Percentiles rank a stretch among this genome's conserved stretches.
Conservation (phyloP, 2,888 invertebrate species). For the Ommatoiulus sabulosus region DNA sequence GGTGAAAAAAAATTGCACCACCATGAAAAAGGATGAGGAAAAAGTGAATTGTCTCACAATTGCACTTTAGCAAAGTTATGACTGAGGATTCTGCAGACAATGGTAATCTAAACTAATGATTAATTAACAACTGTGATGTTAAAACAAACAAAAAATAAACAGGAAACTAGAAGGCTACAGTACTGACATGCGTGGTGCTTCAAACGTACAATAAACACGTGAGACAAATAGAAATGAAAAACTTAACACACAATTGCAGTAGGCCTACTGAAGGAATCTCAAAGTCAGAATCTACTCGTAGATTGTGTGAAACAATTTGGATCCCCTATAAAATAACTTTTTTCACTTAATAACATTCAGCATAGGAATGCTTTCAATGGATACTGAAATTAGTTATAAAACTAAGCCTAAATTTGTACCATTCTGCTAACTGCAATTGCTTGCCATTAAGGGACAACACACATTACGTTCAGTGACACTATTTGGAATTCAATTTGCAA, state of each 20-base stretch:
- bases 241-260: neutral
- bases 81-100: neutral
- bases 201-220: neutral
- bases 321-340: too few relatives aligned
- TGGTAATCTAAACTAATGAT: neutral
- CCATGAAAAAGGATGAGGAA: slow-evolving; percentile 7
- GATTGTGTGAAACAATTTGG: too few relatives aligned
- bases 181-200: neutral
- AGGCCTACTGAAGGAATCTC: neutral
- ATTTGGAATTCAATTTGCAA: neutral
- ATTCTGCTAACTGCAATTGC: neutral
- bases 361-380: too few relatives aligned
- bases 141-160: neutral
- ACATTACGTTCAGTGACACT: neutral
- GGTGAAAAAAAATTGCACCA: neutral
- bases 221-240: neutral
- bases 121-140: neutral
- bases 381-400: too few relatives aligned
- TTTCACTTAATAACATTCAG: too few relatives aligned
- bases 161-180: neutral
- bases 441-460: neutral
- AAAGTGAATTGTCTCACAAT: slow-evolving; percentile 11
- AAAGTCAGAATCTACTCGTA: too few relatives aligned
- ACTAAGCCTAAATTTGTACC: neutral
- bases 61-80: neutral